Conservation (phyloP, 2,888 invertebrate species). For the Tetropium fuscum region DNA sequence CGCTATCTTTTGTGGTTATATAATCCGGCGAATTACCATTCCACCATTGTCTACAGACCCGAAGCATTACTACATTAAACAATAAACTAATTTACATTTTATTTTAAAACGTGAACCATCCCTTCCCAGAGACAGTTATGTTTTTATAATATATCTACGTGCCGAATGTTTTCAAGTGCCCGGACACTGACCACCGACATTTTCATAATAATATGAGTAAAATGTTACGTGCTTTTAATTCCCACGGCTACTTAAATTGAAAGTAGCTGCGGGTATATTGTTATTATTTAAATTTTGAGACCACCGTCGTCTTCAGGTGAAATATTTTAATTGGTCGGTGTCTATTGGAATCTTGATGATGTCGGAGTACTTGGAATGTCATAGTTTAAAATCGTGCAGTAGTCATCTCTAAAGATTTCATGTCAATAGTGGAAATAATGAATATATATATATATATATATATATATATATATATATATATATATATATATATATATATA, state of each 20-base stretch:
- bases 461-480: too few relatives aligned
- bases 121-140: conserved; percentile 22
- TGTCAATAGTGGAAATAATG: too few relatives aligned
- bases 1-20: too few relatives aligned
- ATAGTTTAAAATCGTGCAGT: too few relatives aligned
- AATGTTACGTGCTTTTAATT: conserved; percentile 3
- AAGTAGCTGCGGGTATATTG: background rate
- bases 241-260: background rate
- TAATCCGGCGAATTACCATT: too few relatives aligned
- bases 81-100: conserved; percentile 30
- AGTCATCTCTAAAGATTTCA: too few relatives aligned
- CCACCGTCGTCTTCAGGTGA: background rate
- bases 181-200: conserved; percentile 20
- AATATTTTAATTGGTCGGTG: conserved; percentile 5
- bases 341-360: background rate
- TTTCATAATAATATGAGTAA: conserved; percentile 1
- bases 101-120: conserved; percentile 14
- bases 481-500: too few relatives aligned
- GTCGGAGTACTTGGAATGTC: background rate
- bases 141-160: conserved; percentile 18
- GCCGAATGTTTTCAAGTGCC: conserved; percentile 6
- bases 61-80: conserved; percentile 17
- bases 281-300: conserved; percentile 7
- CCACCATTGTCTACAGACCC: background rate
- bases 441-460: too few relatives aligned